phyloP scores from a whole-genome alignment of 2,888 invertebrate genomes.

The Nemotelus nigrinus region DNA sequence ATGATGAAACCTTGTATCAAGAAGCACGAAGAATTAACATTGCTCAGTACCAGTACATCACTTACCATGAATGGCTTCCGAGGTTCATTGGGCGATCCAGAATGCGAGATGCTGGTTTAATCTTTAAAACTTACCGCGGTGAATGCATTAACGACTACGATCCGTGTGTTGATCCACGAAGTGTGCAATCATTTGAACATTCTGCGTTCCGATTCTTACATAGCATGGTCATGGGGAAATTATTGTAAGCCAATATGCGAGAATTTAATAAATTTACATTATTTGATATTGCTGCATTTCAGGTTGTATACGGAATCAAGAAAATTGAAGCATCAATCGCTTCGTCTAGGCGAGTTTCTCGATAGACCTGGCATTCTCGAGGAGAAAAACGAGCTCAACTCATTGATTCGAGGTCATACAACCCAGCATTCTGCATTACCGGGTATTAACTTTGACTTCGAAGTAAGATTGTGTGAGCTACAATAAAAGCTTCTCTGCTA shows the following conservation, averaged over 20 bases:
- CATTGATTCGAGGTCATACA: slow-evolving; percentile 78
- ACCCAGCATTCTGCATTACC: slow-evolving; percentile 80
- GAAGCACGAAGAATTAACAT: slow-evolving; percentile 67
- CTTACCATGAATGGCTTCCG: slow-evolving; percentile 68
- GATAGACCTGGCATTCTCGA: slow-evolving; percentile 68
- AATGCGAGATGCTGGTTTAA: slow-evolving; percentile 63
- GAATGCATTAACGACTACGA: slow-evolving; percentile 67
- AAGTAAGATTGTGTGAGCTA: slow-evolving; percentile 54
- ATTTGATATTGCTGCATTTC: not conserved
- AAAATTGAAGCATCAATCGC: slow-evolving; percentile 54
- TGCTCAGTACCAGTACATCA: slow-evolving; percentile 67
- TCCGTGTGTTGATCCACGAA: slow-evolving; percentile 67
- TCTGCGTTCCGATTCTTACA: slow-evolving; percentile 75
- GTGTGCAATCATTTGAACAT: slow-evolving; percentile 71
- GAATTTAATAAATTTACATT: slow-evolving; percentile 67
- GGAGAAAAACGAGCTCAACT: slow-evolving; percentile 71
- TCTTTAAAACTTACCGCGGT: slow-evolving; percentile 59
- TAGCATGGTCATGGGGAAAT: slow-evolving; percentile 68
- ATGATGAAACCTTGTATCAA: slow-evolving; percentile 67
- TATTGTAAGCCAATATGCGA: slow-evolving; percentile 62
- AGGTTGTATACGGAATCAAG: slow-evolving; percentile 8
- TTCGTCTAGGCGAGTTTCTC: slow-evolving; percentile 67
- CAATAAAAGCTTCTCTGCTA: not conserved
- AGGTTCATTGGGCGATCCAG: slow-evolving; percentile 64
- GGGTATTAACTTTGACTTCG: slow-evolving; percentile 77